Conservation (phyloP, 2,113 vertebrate genomes). For the Halichoeres trimaculatus region DNA sequence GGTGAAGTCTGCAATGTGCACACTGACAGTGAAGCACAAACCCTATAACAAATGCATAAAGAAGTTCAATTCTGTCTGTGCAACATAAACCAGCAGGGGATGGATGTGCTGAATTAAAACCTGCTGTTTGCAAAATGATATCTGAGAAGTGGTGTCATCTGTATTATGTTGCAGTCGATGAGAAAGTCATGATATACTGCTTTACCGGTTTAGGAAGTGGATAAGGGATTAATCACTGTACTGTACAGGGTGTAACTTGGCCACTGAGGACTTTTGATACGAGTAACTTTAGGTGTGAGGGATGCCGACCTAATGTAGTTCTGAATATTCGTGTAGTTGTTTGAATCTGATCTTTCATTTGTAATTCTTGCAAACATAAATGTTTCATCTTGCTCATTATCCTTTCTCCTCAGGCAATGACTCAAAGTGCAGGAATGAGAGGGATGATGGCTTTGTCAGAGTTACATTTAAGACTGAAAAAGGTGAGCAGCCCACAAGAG, state of each 20-base stretch:
- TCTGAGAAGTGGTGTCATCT: not conserved
- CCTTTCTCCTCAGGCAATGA: slow-evolving; percentile 82
- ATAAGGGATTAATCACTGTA: too few relatives aligned
- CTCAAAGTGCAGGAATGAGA: slow-evolving; percentile 85
- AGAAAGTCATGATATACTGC: too few relatives aligned
- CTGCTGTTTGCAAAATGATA: not conserved
- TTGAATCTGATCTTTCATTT: not conserved
- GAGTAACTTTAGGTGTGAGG: not conserved
- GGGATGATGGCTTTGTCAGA: slow-evolving; percentile 93
- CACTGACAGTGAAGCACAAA: not conserved
- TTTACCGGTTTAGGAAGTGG: too few relatives aligned
- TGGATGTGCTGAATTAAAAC: too few relatives aligned
- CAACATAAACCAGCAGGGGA: not conserved
- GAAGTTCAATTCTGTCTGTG: not conserved
- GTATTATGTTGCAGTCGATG: too few relatives aligned
- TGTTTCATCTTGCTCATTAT: not conserved
- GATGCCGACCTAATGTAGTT: not conserved
- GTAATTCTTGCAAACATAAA: not conserved
- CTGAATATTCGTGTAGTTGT: not conserved
- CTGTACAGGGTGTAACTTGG: too few relatives aligned
- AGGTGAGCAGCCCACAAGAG: slow-evolving; percentile 80
- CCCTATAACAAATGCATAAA: too few relatives aligned
- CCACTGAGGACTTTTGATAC: too few relatives aligned
- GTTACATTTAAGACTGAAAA: slow-evolving; percentile 94
- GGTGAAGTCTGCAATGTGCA: not conserved